Evolutionary conservation across 2,113 vertebrate genomes (phyloP).

Genomic region (Cavia porcellus): DNA sequence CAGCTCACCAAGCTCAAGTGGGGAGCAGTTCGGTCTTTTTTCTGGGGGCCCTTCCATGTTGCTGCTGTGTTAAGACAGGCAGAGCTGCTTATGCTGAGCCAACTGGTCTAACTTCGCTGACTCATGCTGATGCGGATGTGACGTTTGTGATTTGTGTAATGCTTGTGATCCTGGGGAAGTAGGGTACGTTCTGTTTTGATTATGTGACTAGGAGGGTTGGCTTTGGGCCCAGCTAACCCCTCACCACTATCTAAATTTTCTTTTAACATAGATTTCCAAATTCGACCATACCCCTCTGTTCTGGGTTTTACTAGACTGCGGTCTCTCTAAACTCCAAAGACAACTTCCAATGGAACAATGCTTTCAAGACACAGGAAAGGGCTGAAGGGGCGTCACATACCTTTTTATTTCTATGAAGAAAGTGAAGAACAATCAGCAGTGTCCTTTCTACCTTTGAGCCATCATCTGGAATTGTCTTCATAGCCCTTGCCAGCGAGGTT

Average conservation of each 20-base stretch:
- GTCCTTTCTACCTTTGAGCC: no score
- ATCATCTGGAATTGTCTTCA: neutral
- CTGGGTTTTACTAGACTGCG: neutral
- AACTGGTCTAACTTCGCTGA: neutral
- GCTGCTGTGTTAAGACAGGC: neutral
- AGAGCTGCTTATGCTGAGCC: neutral
- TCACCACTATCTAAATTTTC: neutral
- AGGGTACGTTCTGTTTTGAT: neutral
- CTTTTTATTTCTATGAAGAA: neutral
- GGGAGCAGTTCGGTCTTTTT: neutral
- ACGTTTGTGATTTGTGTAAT: neutral
- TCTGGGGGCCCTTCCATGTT: neutral
- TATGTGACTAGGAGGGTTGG: neutral
- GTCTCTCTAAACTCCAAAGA: neutral
- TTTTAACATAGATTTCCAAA: neutral
- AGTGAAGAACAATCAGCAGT: fast-evolving
- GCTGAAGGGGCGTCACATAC: neutral
- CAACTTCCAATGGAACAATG: neutral
- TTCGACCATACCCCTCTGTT: neutral
- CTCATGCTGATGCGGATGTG: neutral
- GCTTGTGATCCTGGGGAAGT: neutral
- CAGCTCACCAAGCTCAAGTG: neutral
- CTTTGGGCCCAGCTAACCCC: neutral
- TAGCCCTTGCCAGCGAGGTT: no score
- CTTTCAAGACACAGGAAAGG: neutral